These are phyloP conservation scores for Rutpela maculata DNA, from an alignment of 2,888 invertebrate genomes.

Conservation along the genomic window DNA sequence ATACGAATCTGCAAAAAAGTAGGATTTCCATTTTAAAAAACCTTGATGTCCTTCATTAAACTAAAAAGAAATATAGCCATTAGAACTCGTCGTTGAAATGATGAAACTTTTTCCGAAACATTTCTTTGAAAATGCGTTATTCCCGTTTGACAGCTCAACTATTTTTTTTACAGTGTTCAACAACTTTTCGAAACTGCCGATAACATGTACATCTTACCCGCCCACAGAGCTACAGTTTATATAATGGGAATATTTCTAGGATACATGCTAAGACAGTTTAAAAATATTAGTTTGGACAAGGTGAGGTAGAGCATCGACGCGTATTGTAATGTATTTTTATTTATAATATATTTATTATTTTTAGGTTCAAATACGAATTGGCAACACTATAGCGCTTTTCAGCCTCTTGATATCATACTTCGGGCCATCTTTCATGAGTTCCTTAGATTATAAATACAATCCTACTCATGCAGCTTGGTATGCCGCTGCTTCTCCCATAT, in stretches of 20 bases:
- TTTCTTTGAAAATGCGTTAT: too few relatives aligned
- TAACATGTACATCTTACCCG: constrained; percentile 81
- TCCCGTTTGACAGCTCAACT: too few relatives aligned
- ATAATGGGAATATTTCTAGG: constrained; percentile 82
- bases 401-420: constrained; percentile 77
- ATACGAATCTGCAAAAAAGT: too few relatives aligned
- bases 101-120: too few relatives aligned
- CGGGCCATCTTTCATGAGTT: constrained; percentile 81
- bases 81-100: too few relatives aligned
- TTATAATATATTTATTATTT: constrained; percentile 54
- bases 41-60: too few relatives aligned
- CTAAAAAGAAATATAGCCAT: too few relatives aligned
- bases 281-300: constrained; percentile 73
- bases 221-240: constrained; percentile 81
- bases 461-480: constrained; percentile 81
- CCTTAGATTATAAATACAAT: constrained; percentile 78
- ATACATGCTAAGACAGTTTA: constrained; percentile 76
- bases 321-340: neutral
- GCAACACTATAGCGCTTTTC: constrained; percentile 76
- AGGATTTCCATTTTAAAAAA: too few relatives aligned
- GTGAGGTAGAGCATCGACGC: constrained; percentile 72
- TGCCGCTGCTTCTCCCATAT: constrained; percentile 82
- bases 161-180: constrained; percentile 75
- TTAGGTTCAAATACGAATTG: constrained; percentile 75
- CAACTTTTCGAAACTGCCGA: constrained; percentile 82